Conservation (phyloP, 1,140 invertebrate species). For the Leucophenga varia region DNA sequence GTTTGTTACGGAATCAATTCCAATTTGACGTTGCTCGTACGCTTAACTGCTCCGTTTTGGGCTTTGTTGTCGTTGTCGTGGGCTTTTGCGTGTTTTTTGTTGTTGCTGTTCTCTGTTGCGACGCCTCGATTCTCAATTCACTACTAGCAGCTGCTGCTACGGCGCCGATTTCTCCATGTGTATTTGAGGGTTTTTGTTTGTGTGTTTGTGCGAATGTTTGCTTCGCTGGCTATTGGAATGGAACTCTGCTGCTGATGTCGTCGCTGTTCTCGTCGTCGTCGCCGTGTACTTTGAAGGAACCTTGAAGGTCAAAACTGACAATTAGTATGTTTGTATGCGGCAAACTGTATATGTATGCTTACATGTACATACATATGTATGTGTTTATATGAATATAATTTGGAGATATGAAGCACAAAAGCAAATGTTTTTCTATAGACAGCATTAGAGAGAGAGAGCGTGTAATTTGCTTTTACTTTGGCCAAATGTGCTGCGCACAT, state of each 20-base stretch:
- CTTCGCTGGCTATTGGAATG: no score
- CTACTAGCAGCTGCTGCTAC: no score
- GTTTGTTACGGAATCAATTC: constrained; percentile 51
- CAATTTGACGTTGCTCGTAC: constrained; percentile 24
- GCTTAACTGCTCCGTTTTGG: no score
- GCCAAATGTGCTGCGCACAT: no score
- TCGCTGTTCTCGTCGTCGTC: constrained; percentile 1
- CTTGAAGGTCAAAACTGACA: constrained; percentile 57
- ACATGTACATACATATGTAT: no score
- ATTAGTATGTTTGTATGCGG: constrained; percentile 39
- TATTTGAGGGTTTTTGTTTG: constrained; percentile 10
- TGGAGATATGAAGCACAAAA: constrained; percentile 19
- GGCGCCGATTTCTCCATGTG: no score
- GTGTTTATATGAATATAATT: constrained; percentile 20
- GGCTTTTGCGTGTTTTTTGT: constrained; percentile 11
- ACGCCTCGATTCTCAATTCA: no score
- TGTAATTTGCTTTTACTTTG: no score
- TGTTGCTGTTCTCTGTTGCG: constrained; percentile 3
- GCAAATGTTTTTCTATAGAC: background rate
- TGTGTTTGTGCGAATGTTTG: constrained; percentile 1
- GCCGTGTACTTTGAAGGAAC: constrained; percentile 52
- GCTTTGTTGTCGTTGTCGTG: constrained; percentile 8
- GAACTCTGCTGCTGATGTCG: background rate
- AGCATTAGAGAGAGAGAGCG: background rate
- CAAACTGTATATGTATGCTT: no score